Evolutionary conservation across 2,797 vertebrate species (phyloP).

Genomic region (Pyrrhura leucotis): DNA sequence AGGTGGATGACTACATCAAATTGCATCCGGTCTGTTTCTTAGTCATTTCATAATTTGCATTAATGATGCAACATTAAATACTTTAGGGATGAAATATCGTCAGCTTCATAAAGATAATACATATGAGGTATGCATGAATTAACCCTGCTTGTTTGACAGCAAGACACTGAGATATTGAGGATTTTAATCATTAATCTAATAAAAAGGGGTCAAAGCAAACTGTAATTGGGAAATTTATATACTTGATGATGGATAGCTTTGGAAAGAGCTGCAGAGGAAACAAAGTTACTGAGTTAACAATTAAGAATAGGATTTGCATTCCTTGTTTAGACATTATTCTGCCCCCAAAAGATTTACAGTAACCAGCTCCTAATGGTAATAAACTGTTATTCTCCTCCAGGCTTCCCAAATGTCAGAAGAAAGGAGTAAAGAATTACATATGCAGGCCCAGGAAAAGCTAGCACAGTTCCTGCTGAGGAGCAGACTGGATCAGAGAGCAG

Average conservation of each 20-base stretch:
- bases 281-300: slow-evolving; percentile 27
- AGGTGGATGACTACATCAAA: slow-evolving; percentile 84
- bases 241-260: slow-evolving; percentile 3
- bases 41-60: slow-evolving; percentile 48
- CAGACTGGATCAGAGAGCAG: slow-evolving; percentile 73
- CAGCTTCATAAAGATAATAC: slow-evolving; percentile 22
- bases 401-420: slow-evolving; percentile 79
- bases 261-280: slow-evolving; percentile 20
- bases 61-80: slow-evolving; percentile 30
- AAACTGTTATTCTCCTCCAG: slow-evolving; percentile 68
- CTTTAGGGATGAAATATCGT: slow-evolving; percentile 10
- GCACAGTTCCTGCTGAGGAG: slow-evolving; percentile 81
- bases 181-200: slow-evolving; percentile 50
- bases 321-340: slow-evolving; percentile 25
- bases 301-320: slow-evolving; percentile 27
- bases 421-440: slow-evolving; percentile 83
- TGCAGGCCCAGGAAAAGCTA: slow-evolving; percentile 84
- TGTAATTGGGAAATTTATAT: slow-evolving; percentile 37
- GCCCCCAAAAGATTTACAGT: slow-evolving; percentile 19
- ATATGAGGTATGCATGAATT: neutral
- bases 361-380: slow-evolving; percentile 14
- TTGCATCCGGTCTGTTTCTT: slow-evolving; percentile 83
- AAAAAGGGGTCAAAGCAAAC: slow-evolving; percentile 31
- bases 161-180: neutral
- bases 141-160: slow-evolving; percentile 7